Base-by-base conservation (phyloP, 2,888 invertebrate genomes). In the Torymus texanus region DNA sequence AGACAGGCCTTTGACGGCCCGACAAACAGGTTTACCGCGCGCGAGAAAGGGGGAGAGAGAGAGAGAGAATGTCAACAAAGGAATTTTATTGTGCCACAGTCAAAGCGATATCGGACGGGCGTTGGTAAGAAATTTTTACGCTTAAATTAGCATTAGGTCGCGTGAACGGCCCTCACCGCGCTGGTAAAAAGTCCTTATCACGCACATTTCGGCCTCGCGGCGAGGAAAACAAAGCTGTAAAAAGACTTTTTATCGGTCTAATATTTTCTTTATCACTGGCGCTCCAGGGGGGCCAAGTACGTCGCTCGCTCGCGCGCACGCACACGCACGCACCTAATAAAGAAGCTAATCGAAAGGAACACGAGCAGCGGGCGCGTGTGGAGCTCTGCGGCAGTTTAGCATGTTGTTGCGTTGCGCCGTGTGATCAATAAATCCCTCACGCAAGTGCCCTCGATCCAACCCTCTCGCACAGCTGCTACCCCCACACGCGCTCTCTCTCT, bases 371-470 rank as follows among this genome's bases (percentile, higher is more conserved):
- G 41, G 65, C 21, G 2, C n/a, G 21, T 21, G 41, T 8, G 2
- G 41, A 61, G 61, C 21, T 13, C 10, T n/a, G 24, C n/a, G 14
- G 12, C 21, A 51, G 10, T 41, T 21, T 41, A 21, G n/a, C 13
- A 13, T 13, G 55, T 62, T 72, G 21, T 55, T 62, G 8, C 18
- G 41, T 56, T 18, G 24, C 50, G 66, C 14, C 16, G 58, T 73
- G 55, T 73, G 55, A 71, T 79, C 79, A 24, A 79, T 79, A 79
- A 75, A 79, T 79, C 41, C 79, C 70, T 61, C 79, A 70, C 79
- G 75, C 79, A 66, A 70, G 53, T 74, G 65, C 58, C 74, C 73
- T 61, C 72, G 59, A 72, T 66, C 55, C 21, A 2, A 18, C 10
- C n/a, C 21, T 62, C 62, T 59, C n/a, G n/a, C n/a, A n/a, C n/a